Conservation (phyloP, 2,888 invertebrate genomes). For the Amphipoea oculea region DNA sequence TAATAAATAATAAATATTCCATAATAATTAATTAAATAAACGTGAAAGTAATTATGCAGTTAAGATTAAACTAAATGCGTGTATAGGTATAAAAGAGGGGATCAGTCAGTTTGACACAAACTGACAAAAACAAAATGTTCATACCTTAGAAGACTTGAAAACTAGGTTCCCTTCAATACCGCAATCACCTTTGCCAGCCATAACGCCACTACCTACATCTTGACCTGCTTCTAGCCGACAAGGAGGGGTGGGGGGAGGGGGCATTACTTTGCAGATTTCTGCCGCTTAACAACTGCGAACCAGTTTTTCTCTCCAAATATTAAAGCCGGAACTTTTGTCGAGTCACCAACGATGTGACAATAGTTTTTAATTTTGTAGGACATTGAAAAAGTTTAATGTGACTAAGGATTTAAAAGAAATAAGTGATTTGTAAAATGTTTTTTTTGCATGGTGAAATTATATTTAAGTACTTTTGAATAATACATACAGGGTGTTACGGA, state of each 20-base stretch:
- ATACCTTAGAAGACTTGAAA: constrained; percentile 3
- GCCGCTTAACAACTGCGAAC: constrained; percentile 78
- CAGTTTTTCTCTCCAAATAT: constrained; percentile 75
- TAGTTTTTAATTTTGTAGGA: constrained; percentile 19
- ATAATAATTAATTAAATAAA: no score
- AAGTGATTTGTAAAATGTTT: not conserved
- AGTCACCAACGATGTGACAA: constrained; percentile 37
- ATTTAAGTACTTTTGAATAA: no score
- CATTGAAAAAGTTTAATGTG: not conserved
- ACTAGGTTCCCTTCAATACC: constrained; percentile 30
- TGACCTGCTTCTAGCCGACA: constrained; percentile 81
- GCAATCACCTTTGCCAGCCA: constrained; percentile 31
- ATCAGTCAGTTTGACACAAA: not conserved
- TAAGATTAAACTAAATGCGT: not conserved
- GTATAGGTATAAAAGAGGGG: not conserved
- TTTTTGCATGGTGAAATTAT: no score
- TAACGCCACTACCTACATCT: constrained; percentile 72
- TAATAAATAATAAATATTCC: no score
- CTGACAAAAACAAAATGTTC: not conserved
- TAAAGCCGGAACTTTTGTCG: constrained; percentile 58
- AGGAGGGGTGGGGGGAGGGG: not conserved
- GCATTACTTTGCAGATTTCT: constrained; percentile 83
- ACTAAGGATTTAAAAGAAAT: not conserved
- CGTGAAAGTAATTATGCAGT: no score
- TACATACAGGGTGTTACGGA: no score